Base-by-base conservation (phyloP, 2,797 vertebrate species). In the Paratrypauchen microcephalus region DNA sequence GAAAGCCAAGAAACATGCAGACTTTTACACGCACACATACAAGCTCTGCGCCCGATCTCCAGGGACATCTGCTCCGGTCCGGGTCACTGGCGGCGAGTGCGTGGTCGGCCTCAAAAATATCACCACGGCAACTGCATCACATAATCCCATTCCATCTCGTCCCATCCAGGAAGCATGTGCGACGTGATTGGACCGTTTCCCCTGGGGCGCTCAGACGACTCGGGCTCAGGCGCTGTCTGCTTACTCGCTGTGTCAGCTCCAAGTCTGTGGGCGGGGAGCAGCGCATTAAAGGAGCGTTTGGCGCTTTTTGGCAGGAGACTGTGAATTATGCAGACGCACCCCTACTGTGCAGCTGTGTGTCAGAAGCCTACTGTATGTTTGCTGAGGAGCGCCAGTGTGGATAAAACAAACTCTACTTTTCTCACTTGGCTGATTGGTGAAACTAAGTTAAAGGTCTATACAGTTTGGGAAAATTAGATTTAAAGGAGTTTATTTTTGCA, bases 211-310 rank as follows among this genome's bases (percentile, higher is more conserved):
- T 28, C 70, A 77, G 82, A 80, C 81, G 77, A 76, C 72, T 60
- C 58, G 28, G 70, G 78, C 81, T 90, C 88, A 79, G 82, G 72
- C 81, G 36, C 75, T 75, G 70, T 78, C 72, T 86, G 85, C 87
- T 89, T 82, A 87, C 89, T 88, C 75, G 77, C 80, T 76, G 85
- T 91, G 92, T 91, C 91, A 93, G 89, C 79, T 88, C 71, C 6
- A 73, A 80, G 77, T 85, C 80, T 75, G 81, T 82, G 82, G 81
- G 83, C 73, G 83, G 70, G 77, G 83, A 83, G 82, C 59, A 64
- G 71, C 78, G 55, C 82, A 89, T 90, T 89, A 88, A 78, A 87
- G 76, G 79, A 83, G 71, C 76, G 81, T 86, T 91, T 85, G 84
- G 81, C 30, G 64, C 76, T 79, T 86, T 88, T 90, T 89, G 88